Evolutionary conservation across 2,113 vertebrate species (phyloP).

Genomic region (Hiodon tergisus): DNA sequence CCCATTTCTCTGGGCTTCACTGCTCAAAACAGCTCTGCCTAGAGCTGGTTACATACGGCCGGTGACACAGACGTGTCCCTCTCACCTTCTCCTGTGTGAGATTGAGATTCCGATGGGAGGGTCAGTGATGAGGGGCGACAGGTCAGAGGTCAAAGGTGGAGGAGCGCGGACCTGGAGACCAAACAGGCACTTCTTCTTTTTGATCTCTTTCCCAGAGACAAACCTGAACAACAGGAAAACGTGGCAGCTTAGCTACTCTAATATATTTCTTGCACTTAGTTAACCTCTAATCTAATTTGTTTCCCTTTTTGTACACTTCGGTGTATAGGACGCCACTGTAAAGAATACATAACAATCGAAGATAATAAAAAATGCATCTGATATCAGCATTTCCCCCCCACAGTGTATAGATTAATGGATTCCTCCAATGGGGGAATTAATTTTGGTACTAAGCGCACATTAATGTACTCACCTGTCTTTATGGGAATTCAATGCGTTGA

Average conservation of each 20-base stretch:
- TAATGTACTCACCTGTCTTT: slow-evolving; percentile 74
- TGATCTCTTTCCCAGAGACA: slow-evolving; percentile 89
- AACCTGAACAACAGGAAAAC: slow-evolving; percentile 59
- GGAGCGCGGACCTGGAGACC: slow-evolving; percentile 81
- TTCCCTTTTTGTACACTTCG: too few species aligned
- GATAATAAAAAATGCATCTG: background rate
- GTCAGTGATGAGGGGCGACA: slow-evolving; percentile 66
- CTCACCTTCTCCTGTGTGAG: slow-evolving; percentile 65
- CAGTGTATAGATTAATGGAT: background rate
- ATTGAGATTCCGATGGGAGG: slow-evolving; percentile 63
- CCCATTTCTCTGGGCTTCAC: background rate
- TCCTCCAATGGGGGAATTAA: background rate
- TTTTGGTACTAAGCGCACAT: too few species aligned
- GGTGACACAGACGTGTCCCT: background rate
- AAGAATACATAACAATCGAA: background rate
- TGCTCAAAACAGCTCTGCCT: background rate
- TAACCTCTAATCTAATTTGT: too few species aligned
- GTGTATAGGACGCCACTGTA: background rate
- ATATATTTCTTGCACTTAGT: background rate
- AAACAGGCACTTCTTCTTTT: slow-evolving; percentile 91
- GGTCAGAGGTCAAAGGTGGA: slow-evolving; percentile 68
- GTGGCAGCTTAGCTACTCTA: background rate
- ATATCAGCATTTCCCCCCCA: background rate
- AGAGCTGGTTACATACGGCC: background rate
- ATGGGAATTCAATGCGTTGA: slow-evolving; percentile 80